These are phyloP conservation scores for Drosophila bocki DNA, from an alignment of 1,140 invertebrate species.

Conservation along the genomic window DNA sequence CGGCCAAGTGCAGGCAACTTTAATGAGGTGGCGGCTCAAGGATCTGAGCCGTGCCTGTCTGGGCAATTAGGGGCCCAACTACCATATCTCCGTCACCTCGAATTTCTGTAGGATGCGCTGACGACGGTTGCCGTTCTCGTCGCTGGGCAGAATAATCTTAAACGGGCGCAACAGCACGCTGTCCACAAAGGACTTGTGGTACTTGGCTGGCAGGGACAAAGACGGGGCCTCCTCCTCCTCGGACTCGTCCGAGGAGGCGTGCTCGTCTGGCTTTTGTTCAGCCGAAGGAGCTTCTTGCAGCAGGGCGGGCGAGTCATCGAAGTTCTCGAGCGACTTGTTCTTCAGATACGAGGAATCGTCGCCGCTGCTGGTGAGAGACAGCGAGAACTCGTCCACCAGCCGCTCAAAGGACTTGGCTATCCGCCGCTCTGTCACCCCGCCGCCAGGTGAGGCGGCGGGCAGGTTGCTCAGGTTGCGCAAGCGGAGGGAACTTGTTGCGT, in stretches of 20 bases:
- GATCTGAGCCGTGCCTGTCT: constrained; percentile 29
- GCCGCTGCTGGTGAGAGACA: constrained; percentile 71
- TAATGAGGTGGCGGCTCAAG: constrained; percentile 36
- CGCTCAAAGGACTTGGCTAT: constrained; percentile 85
- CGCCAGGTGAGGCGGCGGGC: constrained; percentile 25
- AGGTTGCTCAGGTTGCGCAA: constrained; percentile 50
- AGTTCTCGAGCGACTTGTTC: constrained; percentile 85
- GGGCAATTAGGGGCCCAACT: constrained; percentile 57
- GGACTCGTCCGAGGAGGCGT: constrained; percentile 81
- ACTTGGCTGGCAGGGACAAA: constrained; percentile 53
- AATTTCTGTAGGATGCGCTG: constrained; percentile 81
- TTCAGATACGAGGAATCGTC: constrained; percentile 83
- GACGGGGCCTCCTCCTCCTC: constrained; percentile 53
- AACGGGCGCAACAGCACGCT: constrained; percentile 76
- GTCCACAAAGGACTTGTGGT: constrained; percentile 83
- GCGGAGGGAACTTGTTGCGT: constrained; percentile 76
- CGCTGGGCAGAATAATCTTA: constrained; percentile 77
- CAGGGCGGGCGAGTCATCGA: constrained; percentile 75
- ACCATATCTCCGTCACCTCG: constrained; percentile 84
- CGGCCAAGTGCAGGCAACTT: constrained; percentile 41
- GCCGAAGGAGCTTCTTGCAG: constrained; percentile 11
- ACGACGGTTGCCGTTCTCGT: constrained; percentile 72
- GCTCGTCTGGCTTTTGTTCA: constrained; percentile 43
- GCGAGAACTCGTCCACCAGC: constrained; percentile 81
- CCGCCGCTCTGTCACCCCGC: constrained; percentile 43